Base-by-base conservation (phyloP, 2,797 vertebrate species). In the Dallia pectoralis region DNA sequence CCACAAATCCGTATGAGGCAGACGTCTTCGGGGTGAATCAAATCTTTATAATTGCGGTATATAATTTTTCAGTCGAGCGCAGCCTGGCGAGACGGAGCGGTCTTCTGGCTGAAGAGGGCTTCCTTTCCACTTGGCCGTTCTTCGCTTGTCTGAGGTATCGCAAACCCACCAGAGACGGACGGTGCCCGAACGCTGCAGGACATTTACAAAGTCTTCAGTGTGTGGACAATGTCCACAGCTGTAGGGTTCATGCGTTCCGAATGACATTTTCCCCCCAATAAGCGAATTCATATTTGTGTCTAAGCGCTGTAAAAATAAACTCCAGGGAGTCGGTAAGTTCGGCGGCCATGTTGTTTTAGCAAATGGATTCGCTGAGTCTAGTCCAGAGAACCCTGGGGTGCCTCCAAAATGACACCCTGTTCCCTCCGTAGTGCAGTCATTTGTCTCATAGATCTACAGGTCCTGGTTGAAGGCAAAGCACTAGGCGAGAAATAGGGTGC, bases 271-370 rank as follows among this genome's bases (percentile, higher is more conserved):
- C 69, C 44, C 48, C 44, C 48, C 29, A 78, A 81, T 79, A 79
- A 83, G 65, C 74, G 75, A 83, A 84, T 82, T 85, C 73, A 80
- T 81, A 75, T 79, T 88, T 86, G 77, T 85, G 85, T 83, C 77
- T 74, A 6, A 70, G 69, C 70, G 74, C 40, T 69, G 56, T 74
- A 33, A 80, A 86, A 86, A 79, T 72, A 80, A 86, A 82, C 81
- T 82, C 81, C 33, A 15, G 74, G 81, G 78, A 86, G 78, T 9
- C 72, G 70, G 79, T 83, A 76, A 51, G 67, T 63, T 78, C 81
- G 81, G 74, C 84, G 77, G 81, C 74, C 1, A n/a, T 87, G 87
- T 88, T 87, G 79, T 80, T 89, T 88, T 87, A 87, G 81, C 73
- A 82, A 87, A 86, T 87, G 85, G 82, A 86, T 75, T 86, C 67